These are phyloP conservation scores for Elephas maximus DNA, from an alignment of 2,113 vertebrate genomes.

Conservation along the genomic window DNA sequence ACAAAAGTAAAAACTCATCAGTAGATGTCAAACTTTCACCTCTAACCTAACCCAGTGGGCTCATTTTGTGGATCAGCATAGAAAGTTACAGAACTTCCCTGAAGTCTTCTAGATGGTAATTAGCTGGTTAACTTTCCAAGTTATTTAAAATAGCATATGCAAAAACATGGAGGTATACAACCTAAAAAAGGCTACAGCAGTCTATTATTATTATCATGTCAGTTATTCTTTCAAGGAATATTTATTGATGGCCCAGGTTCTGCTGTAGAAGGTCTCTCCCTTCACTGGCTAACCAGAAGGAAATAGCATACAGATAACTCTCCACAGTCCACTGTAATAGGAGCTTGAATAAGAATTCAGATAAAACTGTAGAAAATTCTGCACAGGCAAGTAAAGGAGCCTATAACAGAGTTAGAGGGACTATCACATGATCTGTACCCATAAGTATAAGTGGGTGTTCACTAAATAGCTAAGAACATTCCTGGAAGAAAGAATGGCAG, in stretches of 20 bases:
- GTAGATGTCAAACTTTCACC: background rate
- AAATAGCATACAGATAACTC: background rate
- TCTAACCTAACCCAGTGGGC: background rate
- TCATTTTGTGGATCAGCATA: constrained; percentile 6
- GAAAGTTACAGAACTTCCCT: background rate
- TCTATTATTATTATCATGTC: background rate
- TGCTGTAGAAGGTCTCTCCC: background rate
- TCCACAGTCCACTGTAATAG: background rate
- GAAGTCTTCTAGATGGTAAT: background rate
- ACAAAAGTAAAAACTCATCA: background rate
- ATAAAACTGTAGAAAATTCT: constrained; percentile 21
- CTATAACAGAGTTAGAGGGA: background rate
- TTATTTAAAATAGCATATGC: background rate
- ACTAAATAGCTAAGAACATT: constrained; percentile 20
- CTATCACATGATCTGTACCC: background rate
- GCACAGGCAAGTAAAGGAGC: background rate
- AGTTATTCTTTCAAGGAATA: background rate
- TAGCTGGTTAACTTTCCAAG: background rate
- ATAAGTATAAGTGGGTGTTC: background rate
- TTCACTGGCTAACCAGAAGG: background rate
- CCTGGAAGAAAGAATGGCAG: background rate
- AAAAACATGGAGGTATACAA: background rate
- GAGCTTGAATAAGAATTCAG: background rate
- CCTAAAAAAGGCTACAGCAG: background rate
- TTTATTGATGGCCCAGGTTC: background rate